Evolutionary conservation across 2,113 vertebrate genomes (phyloP), one percentile per base, ranked within the genome.

Genomic region (Pterocles burchelli): DNA sequence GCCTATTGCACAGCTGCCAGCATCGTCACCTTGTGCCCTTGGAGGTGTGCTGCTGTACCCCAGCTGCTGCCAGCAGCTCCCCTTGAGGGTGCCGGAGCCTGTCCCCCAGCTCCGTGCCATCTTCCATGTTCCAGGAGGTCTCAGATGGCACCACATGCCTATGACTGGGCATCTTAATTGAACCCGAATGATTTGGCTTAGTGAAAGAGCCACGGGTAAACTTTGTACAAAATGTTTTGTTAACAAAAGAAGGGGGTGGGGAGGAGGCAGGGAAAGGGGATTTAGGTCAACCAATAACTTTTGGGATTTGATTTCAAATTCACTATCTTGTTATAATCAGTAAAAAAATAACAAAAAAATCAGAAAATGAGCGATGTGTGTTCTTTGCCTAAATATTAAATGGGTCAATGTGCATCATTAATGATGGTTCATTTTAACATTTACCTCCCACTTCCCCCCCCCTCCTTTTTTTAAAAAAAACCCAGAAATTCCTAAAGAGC

Each of bases 351-450:
- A 72, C 38, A 79, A 34, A 81, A 46, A 75, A n/a, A 78, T 66
- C 28, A 71, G 68, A 74, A 81, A 63, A 62, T 15, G 58, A 19
- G 10, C 14, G 4, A 9, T 38, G 1, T 66, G 41, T 54, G 12
- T 71, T 92, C 48, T 86, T 33, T 74, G 28, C 51, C 8, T 73
- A 38, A 85, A 79, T 45, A 88, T 52, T 88, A 68, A 93, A 65
- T 59, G 48, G 29, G 38, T 62, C 57, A 57, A 1, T 43, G 14
- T 95, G 14, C 31, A n/a, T 89, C 48, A 17, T 76, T 85, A 85
- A 57, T 10, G 15, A 11, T 58, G 28, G 4, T 19, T 93, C 25
- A 29, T 79, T 70, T 62, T 66, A 51, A 29, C 17, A 68, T 66
- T 83, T 79, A 17, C 25, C 22, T 55, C 17, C 31, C 16, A 16